Evolutionary conservation across 2,888 invertebrate species (phyloP), one percentile per base, ranked within the genome.

Genomic region (Cyaniris semiargus): DNA sequence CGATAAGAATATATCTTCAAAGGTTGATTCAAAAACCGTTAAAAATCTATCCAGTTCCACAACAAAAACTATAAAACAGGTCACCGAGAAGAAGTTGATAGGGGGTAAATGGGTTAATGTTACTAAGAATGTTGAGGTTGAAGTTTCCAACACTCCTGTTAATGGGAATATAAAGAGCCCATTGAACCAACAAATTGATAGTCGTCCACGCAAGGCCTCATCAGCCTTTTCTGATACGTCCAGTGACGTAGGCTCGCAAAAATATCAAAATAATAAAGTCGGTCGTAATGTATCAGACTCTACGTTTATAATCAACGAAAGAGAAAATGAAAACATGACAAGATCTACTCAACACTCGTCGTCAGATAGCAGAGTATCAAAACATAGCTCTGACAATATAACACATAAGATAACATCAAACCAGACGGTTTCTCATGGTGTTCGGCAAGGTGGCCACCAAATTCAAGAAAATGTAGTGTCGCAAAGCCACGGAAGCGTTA

Each of bases 71-170:
- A 94, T 94, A 81, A 92, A 94, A 82, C 92, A 92, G 83, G 90
- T 95, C 80, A 94, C 95, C n/a, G 95, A 94, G 85, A 95, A 94
- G 85, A 95, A 94, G 83, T 88, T 94, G 53, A 90, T 93, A 71
- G 92, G 88, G 56, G 94, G 93, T 48, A 94, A 94, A 80, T 93
- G 89, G 86, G 90, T 93, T 8, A 90, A 94, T 23, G 95, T 95
- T 79, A 95, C 94, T 77, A 90, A 95, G 81, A 94, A 96, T 83
- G 95, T 95, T 88, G 96, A 96, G 87, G 96, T 97, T 27, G 77
- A 77, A 48, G 53, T 53, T 23, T 48, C 74, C 53, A 72, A 58
- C 44, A 44, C 44, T 70, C 48, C 76, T 53, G 18, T 23, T 53
- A 23, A 31, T 66, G 38, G 71, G n/a, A 23, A 23, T 72, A 44